phyloP scores from a whole-genome alignment of 2,113 vertebrate genomes.

The Excalfactoria chinensis region DNA sequence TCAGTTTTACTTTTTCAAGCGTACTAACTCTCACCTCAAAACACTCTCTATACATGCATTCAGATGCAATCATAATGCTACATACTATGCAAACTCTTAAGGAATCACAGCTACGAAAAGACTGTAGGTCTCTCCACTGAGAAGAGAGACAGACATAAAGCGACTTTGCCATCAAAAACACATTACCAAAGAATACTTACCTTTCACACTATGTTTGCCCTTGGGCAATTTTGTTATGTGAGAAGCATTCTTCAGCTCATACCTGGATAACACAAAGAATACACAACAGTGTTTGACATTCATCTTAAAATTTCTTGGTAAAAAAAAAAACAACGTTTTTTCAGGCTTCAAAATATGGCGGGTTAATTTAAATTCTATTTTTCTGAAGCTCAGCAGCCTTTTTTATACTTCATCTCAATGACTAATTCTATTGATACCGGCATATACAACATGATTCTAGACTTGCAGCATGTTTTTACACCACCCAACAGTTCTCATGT shows the following conservation, averaged over 20 bases:
- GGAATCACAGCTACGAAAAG: not conserved
- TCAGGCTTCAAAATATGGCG: not conserved
- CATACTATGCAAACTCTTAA: not conserved
- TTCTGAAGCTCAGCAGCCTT: not conserved
- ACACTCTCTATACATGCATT: not conserved
- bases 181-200: conserved; percentile 69
- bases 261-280: conserved; percentile 79
- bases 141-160: not conserved
- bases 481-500: not conserved
- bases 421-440: not conserved
- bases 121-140: not conserved
- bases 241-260: conserved; percentile 95
- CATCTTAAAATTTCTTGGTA: not conserved
- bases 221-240: conserved; percentile 96
- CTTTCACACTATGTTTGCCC: conserved; percentile 99
- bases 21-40: not conserved
- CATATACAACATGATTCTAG: not conserved
- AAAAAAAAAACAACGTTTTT: not conserved
- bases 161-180: not conserved
- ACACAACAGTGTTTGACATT: not conserved
- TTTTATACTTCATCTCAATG: not conserved
- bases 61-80: not conserved
- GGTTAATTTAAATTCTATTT: not conserved
- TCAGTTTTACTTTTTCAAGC: not conserved
- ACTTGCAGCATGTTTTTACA: not conserved